phyloP scores from a whole-genome alignment of 1,140 invertebrate genomes.

The Gonioctena quinquepunctata region DNA sequence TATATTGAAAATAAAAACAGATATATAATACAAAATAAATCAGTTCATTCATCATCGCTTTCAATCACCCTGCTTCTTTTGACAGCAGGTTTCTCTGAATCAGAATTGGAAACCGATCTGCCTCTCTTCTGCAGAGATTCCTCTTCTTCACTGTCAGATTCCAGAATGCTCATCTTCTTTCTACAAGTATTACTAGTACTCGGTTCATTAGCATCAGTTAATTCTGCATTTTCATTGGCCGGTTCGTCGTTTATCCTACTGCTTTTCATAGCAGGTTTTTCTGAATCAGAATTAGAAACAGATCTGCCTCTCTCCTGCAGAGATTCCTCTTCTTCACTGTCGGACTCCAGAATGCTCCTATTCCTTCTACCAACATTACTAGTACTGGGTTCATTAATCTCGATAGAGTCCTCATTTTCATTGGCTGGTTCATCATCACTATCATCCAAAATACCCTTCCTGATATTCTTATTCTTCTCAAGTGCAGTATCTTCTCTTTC shows the following conservation, averaged over 20 bases:
- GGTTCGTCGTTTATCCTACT: conserved; percentile 27
- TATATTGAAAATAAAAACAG: background rate
- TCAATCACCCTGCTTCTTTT: conserved; percentile 36
- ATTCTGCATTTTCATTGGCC: background rate
- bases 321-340: conserved; percentile 7
- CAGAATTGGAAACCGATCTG: conserved; percentile 32
- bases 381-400: background rate
- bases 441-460: background rate
- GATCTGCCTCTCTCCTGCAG: conserved; percentile 23
- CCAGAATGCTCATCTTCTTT: conserved; percentile 14
- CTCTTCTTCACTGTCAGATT: conserved; percentile 14
- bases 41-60: conserved; percentile 41
- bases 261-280: conserved; percentile 37
- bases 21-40: conserved; percentile 7
- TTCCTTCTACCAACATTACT: background rate
- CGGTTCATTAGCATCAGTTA: background rate
- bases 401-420: too few relatives aligned
- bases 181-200: background rate
- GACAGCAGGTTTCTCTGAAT: conserved; percentile 34
- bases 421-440: background rate
- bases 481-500: too few relatives aligned
- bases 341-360: background rate
- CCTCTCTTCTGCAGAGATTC: conserved; percentile 16
- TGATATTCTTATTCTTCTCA: too few relatives aligned
- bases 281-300: conserved; percentile 33